Conservation (phyloP, 1,140 invertebrate genomes). For the Pachyrhynchus sulphureomaculatus region DNA sequence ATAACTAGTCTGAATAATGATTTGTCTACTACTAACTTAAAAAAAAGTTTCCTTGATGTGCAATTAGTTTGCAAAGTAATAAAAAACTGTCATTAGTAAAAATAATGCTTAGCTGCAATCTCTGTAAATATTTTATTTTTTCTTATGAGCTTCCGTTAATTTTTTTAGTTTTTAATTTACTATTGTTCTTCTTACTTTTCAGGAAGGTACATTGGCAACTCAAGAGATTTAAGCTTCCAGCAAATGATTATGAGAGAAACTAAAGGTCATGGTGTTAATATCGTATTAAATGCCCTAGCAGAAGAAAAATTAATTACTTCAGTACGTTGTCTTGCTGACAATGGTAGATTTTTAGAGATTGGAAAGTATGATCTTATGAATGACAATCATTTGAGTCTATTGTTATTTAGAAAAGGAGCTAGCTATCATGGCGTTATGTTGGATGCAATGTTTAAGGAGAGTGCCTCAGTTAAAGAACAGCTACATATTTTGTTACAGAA, state of each 20-base stretch:
- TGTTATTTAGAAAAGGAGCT: slow-evolving; percentile 79
- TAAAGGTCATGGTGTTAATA: slow-evolving; percentile 64
- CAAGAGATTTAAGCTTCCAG: slow-evolving; percentile 63
- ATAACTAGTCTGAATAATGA: too few relatives aligned
- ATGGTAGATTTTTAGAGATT: slow-evolving; percentile 74
- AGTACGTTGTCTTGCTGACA: slow-evolving; percentile 69
- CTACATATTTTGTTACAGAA: too few relatives aligned
- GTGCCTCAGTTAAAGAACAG: too few relatives aligned
- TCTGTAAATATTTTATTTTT: too few relatives aligned
- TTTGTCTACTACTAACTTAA: too few relatives aligned
- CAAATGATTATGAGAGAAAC: slow-evolving; percentile 59
- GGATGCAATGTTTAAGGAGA: slow-evolving; percentile 66
- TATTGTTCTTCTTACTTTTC: too few relatives aligned
- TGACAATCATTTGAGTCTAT: slow-evolving; percentile 66
- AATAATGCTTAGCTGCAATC: too few relatives aligned
- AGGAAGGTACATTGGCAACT: slow-evolving; percentile 51
- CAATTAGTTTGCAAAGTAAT: too few relatives aligned
- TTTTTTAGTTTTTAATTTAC: too few relatives aligned
- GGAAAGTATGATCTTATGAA: slow-evolving; percentile 72
- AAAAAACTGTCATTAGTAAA: too few relatives aligned
- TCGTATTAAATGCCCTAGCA: slow-evolving; percentile 69
- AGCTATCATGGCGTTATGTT: slow-evolving; percentile 89
- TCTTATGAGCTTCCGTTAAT: too few relatives aligned
- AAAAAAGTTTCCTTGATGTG: too few relatives aligned
- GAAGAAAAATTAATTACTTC: slow-evolving; percentile 71